A percentile compares a stretch with the other conserved stretches of the same genome.
Evolutionary conservation across 2,113 vertebrate species (phyloP).

Genomic region (Rhinolophus ferrumequinum): DNA sequence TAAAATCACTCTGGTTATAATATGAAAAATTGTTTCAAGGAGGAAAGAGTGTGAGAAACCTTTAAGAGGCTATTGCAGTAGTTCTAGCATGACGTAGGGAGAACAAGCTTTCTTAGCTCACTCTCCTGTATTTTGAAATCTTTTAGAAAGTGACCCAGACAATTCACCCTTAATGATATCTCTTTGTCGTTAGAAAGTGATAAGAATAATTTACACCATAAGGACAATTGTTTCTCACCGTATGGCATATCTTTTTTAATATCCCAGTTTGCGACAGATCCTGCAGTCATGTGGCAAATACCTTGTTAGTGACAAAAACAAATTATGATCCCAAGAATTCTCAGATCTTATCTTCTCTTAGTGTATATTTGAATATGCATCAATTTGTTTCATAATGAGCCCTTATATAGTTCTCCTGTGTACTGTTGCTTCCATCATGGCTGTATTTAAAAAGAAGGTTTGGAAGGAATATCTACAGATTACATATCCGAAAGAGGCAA

Average conservation of each 20-base stretch:
- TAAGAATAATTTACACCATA: not conserved
- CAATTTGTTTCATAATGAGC: constrained; percentile 47
- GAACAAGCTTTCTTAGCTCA: not conserved
- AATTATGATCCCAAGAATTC: not conserved
- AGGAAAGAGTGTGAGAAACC: not conserved
- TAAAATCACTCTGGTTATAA: not conserved
- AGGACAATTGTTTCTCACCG: not conserved
- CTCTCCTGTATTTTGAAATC: not conserved
- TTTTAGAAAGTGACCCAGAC: constrained; percentile 5
- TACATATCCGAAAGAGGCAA: not conserved
- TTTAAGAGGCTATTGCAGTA: not conserved
- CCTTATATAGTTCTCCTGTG: constrained; percentile 48
- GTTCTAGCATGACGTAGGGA: not conserved
- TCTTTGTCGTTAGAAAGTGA: constrained; percentile 8
- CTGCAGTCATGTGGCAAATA: not conserved
- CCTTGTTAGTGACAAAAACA: constrained; percentile 42
- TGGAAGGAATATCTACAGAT: constrained; percentile 9
- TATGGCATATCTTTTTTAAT: not conserved
- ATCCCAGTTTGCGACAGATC: not conserved
- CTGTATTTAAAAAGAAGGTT: constrained; percentile 48
- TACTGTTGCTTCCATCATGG: not conserved
- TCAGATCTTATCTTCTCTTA: not conserved
- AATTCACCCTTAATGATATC: not conserved
- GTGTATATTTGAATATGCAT: constrained; percentile 50
- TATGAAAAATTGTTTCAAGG: not conserved